These are phyloP conservation scores for Stenodera caucasica DNA, from an alignment of 2,888 invertebrate species.

Conservation along the genomic window DNA sequence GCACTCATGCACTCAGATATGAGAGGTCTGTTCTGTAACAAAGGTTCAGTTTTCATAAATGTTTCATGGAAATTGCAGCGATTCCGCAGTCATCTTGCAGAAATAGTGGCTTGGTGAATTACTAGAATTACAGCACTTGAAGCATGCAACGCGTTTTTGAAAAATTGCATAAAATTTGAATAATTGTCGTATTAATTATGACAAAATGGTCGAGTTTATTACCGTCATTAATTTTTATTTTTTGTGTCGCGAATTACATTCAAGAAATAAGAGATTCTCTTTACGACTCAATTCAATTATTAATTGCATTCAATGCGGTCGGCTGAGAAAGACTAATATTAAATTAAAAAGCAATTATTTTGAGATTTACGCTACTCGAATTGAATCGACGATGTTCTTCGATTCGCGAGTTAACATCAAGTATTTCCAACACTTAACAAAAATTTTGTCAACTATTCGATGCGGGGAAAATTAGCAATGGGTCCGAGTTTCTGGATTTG, in stretches of 20 bases:
- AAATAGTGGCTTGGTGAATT: background rate
- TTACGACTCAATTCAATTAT: background rate
- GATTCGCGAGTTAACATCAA: too few species aligned
- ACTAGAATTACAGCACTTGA: background rate
- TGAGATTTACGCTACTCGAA: background rate
- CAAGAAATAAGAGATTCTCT: background rate
- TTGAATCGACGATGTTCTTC: background rate
- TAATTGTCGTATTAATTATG: background rate
- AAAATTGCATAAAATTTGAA: background rate
- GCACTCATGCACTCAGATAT: background rate
- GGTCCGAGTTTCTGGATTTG: conserved; percentile 10
- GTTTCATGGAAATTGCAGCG: background rate
- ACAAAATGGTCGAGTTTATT: background rate
- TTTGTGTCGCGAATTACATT: background rate
- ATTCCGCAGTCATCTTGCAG: background rate
- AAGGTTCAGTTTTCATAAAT: background rate
- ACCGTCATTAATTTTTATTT: background rate
- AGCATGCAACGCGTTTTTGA: background rate
- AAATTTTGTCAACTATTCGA: too few species aligned
- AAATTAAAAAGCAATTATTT: conserved; percentile 3
- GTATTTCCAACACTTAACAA: too few species aligned
- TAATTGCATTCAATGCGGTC: background rate
- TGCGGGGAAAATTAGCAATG: too few species aligned
- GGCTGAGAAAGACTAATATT: background rate
- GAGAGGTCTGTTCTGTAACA: background rate